A percentile compares a stretch with the other conserved stretches of the same genome.
phyloP scores from a whole-genome alignment of 2,888 invertebrate genomes.

The Anaspis maculata region DNA sequence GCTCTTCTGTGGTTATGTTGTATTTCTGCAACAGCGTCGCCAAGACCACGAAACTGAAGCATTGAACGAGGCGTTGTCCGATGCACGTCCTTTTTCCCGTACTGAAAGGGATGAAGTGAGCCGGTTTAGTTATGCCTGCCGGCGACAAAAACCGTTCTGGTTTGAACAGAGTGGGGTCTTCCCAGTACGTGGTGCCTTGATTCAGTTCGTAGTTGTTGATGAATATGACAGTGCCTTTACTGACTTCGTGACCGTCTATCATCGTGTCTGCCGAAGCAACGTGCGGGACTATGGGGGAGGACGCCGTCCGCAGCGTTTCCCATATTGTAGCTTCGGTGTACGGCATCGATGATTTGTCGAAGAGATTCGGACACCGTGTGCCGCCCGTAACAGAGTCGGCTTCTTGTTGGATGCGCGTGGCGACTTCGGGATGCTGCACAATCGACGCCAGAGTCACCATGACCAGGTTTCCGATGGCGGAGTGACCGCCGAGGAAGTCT shows the following conservation, averaged over 20 bases:
- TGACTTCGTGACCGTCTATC: slow-evolving; percentile 62
- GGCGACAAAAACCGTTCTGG: slow-evolving; percentile 63
- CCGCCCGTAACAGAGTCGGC: slow-evolving; percentile 52
- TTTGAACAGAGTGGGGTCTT: slow-evolving; percentile 59
- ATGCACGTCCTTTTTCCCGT: slow-evolving; percentile 82
- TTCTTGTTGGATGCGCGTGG: slow-evolving; percentile 58
- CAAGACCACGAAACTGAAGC: slow-evolving; percentile 65
- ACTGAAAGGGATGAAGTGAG: slow-evolving; percentile 77
- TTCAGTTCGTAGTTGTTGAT: slow-evolving; percentile 80
- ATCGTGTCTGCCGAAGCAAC: slow-evolving; percentile 70
- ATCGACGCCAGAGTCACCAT: slow-evolving; percentile 67
- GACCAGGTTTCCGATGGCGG: slow-evolving; percentile 77
- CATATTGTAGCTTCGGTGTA: slow-evolving; percentile 76
- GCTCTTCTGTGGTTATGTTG: slow-evolving; percentile 52
- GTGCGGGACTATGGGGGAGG: slow-evolving; percentile 86
- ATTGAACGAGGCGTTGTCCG: slow-evolving; percentile 71
- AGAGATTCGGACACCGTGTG: slow-evolving; percentile 50
- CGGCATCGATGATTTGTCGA: slow-evolving; percentile 60
- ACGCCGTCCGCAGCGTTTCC: slow-evolving; percentile 70
- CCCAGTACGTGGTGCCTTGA: slow-evolving; percentile 65
- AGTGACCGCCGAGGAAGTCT: slow-evolving; percentile 83
- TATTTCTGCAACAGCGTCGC: slow-evolving; percentile 65
- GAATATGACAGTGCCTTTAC: slow-evolving; percentile 72
- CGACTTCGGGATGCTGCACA: slow-evolving; percentile 58
- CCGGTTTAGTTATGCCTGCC: slow-evolving; percentile 47